Percentiles rank a stretch among this genome's conserved stretches.
Conservation (phyloP, 2,113 vertebrate genomes). For the Cyprinodon variegatus region DNA sequence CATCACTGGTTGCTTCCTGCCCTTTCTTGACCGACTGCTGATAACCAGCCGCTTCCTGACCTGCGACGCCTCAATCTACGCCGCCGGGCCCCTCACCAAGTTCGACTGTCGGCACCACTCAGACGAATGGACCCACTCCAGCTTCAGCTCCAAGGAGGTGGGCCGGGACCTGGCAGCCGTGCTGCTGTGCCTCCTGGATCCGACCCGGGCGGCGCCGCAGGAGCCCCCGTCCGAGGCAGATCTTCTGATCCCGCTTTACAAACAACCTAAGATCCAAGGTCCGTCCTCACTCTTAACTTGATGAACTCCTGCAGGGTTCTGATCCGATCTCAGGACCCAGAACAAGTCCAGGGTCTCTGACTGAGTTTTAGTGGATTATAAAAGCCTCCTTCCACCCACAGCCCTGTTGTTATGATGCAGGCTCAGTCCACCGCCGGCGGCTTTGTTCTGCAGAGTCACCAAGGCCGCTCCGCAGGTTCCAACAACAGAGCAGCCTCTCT, state of each 20-base stretch:
- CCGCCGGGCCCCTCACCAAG: constrained; percentile 91
- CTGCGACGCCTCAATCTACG: constrained; percentile 83
- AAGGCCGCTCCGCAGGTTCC: constrained; percentile 40
- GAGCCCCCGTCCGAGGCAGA: constrained; percentile 63
- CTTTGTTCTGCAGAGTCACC: constrained; percentile 33
- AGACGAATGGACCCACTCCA: constrained; percentile 83
- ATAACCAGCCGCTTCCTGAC: constrained; percentile 85
- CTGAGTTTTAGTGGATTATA: constrained; percentile 15
- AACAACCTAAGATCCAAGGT: constrained; percentile 87
- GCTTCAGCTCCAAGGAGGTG: constrained; percentile 89
- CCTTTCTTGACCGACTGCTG: constrained; percentile 88
- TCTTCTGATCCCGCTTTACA: constrained; percentile 83
- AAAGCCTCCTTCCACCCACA: constrained; percentile 16
- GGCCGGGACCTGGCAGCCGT: constrained; percentile 85
- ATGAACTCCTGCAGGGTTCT: not conserved
- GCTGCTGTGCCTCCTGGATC: constrained; percentile 86
- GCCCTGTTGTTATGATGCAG: constrained; percentile 26
- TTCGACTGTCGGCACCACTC: constrained; percentile 84
- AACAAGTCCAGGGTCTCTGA: constrained; percentile 39
- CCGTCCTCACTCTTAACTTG: not conserved
- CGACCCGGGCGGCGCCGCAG: constrained; percentile 63
- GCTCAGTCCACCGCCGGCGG: constrained; percentile 15
- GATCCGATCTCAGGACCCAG: not conserved
- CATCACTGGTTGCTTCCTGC: constrained; percentile 84
- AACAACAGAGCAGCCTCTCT: constrained; percentile 43